A percentile compares a stretch with the other conserved stretches of the same genome.
Conservation (phyloP, 2,797 vertebrate species). For the Rhadinocentrus ornatus region DNA sequence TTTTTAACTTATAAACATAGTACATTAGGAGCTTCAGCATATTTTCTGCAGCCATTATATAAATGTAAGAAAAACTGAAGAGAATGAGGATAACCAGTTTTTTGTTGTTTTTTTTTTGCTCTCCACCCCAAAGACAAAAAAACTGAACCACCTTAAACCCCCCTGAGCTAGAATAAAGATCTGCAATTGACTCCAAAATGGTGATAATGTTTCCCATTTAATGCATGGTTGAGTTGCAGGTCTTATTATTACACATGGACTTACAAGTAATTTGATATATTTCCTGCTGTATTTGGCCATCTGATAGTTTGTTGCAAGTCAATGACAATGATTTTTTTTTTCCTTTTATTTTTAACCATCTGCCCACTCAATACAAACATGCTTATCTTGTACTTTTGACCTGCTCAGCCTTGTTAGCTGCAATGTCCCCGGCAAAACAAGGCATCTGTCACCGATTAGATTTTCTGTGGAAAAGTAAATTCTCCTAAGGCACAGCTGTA, state of each 20-base stretch:
- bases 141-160: conserved; percentile 23
- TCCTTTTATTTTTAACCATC: conserved; percentile 40
- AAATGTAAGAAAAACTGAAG: conserved; percentile 5
- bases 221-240: conserved; percentile 36
- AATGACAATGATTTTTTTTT: conserved; percentile 69
- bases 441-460: conserved; percentile 32
- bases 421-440: conserved; percentile 44
- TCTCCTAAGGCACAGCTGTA: conserved; percentile 15
- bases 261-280: conserved; percentile 54
- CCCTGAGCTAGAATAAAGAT: conserved; percentile 35
- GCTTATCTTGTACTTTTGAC: conserved; percentile 78
- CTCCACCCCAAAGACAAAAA: conserved; percentile 18
- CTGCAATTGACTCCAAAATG: conserved; percentile 52
- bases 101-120: neutral
- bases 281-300: conserved; percentile 58
- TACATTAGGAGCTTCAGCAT: conserved; percentile 22
- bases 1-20: conserved; percentile 34
- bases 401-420: conserved; percentile 55
- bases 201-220: conserved; percentile 61
- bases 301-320: conserved; percentile 75
- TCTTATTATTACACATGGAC: conserved; percentile 51
- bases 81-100: conserved; percentile 2
- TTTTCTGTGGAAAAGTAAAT: conserved; percentile 38
- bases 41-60: conserved; percentile 10
- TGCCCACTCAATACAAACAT: conserved; percentile 80